Evolutionary conservation across 2,888 invertebrate species (phyloP).

Genomic region (Hydrotaea cyrtoneurina): DNA sequence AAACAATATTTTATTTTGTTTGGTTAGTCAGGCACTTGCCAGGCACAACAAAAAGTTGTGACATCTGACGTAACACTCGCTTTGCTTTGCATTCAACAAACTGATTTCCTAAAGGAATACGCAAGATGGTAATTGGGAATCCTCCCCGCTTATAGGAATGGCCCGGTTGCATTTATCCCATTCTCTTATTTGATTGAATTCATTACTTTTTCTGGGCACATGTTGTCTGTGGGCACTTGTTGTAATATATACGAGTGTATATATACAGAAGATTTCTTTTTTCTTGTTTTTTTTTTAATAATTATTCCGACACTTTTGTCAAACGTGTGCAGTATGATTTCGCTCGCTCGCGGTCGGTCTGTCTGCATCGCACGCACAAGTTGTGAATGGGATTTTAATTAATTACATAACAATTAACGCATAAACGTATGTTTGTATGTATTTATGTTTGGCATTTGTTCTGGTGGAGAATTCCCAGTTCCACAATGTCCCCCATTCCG

Average conservation of each 20-base stretch:
- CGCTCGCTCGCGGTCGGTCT: not conserved
- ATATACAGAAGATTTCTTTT: too few species aligned
- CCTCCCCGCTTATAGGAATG: not conserved
- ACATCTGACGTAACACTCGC: too few species aligned
- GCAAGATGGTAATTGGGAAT: too few species aligned
- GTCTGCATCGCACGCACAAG: constrained; percentile 23
- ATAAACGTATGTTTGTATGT: constrained; percentile 35
- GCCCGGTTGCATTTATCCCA: not conserved
- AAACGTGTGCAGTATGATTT: not conserved
- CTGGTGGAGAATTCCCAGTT: not conserved
- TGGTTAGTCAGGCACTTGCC: too few species aligned
- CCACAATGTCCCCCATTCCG: not conserved
- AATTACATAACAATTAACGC: constrained; percentile 54
- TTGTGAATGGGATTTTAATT: constrained; percentile 46
- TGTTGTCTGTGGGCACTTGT: not conserved
- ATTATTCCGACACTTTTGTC: not conserved
- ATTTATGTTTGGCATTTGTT: not conserved
- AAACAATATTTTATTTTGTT: too few species aligned
- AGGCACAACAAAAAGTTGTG: too few species aligned
- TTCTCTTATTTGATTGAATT: not conserved
- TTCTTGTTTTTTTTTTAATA: constrained; percentile 7
- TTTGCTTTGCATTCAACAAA: too few species aligned
- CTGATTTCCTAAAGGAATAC: too few species aligned
- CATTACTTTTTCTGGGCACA: constrained; percentile 14
- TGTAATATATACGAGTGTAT: too few species aligned